Percentiles rank a stretch among this genome's conserved stretches.
phyloP scores from a whole-genome alignment of 35 echinoderm and acorn worm species.

The Diadema setosum region DNA sequence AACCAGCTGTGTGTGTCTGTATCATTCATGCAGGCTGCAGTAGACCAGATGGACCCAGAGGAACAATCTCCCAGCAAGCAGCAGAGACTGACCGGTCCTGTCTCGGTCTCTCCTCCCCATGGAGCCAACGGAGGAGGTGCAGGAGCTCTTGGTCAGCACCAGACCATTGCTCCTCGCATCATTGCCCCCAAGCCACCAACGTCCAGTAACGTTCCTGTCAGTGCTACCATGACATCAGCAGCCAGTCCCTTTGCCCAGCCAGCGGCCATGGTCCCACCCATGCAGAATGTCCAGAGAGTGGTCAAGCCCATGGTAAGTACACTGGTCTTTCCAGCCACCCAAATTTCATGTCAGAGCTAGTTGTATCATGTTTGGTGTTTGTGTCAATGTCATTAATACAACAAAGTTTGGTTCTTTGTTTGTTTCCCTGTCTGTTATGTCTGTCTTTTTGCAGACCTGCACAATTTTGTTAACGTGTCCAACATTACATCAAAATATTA shows the following conservation, averaged over 20 bases:
- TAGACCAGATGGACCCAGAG: slow-evolving; percentile 67
- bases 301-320: slow-evolving; percentile 72
- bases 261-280: slow-evolving; percentile 56
- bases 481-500: no score
- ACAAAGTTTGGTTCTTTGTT: no score
- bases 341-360: no score
- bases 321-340: not conserved
- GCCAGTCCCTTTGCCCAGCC: slow-evolving; percentile 55
- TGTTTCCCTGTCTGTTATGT: no score
- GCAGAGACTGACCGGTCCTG: slow-evolving; percentile 54
- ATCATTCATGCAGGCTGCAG: slow-evolving; percentile 85
- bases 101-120: slow-evolving; percentile 35
- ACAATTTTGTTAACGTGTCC: no score
- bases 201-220: not conserved
- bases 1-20: no score
- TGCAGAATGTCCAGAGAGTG: slow-evolving; percentile 64
- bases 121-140: slow-evolving; percentile 28
- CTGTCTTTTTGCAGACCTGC: no score
- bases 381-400: no score
- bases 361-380: no score
- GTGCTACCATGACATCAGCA: slow-evolving; percentile 48
- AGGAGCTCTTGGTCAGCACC: slow-evolving; percentile 11
- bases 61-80: slow-evolving; percentile 77
- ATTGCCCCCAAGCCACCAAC: slow-evolving; percentile 79
- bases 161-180: slow-evolving; percentile 60